Evolutionary conservation across 2,888 invertebrate genomes (phyloP).

Genomic region (Chalcis sispes): DNA sequence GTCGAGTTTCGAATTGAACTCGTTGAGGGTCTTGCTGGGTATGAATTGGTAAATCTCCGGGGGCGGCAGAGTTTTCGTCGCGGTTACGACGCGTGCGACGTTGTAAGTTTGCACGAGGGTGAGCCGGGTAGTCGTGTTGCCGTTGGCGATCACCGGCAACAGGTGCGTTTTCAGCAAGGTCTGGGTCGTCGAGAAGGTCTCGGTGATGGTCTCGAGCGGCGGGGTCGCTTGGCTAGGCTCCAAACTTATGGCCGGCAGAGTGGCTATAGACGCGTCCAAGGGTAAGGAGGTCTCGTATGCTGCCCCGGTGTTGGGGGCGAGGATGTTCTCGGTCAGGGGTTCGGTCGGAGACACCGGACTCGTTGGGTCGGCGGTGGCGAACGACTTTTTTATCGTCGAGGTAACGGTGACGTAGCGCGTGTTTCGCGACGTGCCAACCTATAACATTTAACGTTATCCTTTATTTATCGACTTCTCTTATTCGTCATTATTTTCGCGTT

Average conservation of each 20-base stretch:
- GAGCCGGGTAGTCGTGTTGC: constrained; percentile 85
- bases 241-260: constrained; percentile 87
- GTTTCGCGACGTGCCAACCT: constrained; percentile 92
- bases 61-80: constrained; percentile 92
- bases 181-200: constrained; percentile 94
- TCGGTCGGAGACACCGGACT: constrained; percentile 80
- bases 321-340: constrained; percentile 91
- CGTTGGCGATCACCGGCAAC: constrained; percentile 87
- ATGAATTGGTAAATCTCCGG: constrained; percentile 92
- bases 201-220: constrained; percentile 90
- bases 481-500: too few relatives aligned
- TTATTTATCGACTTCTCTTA: too few relatives aligned
- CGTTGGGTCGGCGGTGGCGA: constrained; percentile 80
- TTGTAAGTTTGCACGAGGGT: constrained; percentile 94
- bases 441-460: constrained; percentile 65
- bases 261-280: constrained; percentile 88
- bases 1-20: constrained; percentile 91
- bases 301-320: constrained; percentile 85
- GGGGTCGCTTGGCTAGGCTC: constrained; percentile 89
- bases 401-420: constrained; percentile 93
- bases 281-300: constrained; percentile 84
- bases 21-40: constrained; percentile 90
- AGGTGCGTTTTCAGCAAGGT: constrained; percentile 92
- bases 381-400: constrained; percentile 88
- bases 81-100: constrained; percentile 90